A percentile compares a stretch with the other conserved stretches of the same genome.
phyloP scores from a whole-genome alignment of 1,140 invertebrate genomes.

The Dinothrombium tinctorium region DNA sequence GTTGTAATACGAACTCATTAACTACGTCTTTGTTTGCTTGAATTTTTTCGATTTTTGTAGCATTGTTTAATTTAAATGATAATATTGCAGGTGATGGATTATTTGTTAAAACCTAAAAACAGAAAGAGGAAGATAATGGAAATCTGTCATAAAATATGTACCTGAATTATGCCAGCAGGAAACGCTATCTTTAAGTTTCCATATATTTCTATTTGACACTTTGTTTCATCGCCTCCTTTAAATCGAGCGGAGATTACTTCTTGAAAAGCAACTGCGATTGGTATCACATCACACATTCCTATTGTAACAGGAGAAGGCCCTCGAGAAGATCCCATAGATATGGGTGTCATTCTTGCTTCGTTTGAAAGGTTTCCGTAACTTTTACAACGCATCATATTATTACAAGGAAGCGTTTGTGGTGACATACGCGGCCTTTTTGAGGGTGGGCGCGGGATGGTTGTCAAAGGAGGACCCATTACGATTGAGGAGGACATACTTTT shows the following conservation, averaged over 20 bases:
- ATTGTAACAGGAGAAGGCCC: constrained; percentile 85
- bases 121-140: background rate
- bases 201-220: constrained; percentile 73
- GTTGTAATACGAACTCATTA: background rate
- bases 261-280: constrained; percentile 83
- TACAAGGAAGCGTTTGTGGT: constrained; percentile 28
- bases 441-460: constrained; percentile 2
- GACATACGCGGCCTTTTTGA: constrained; percentile 27
- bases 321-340: constrained; percentile 50
- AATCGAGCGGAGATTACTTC: constrained; percentile 90
- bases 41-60: constrained; percentile 53
- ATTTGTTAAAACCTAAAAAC: constrained; percentile 30
- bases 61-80: constrained; percentile 63
- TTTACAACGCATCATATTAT: constrained; percentile 38
- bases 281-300: constrained; percentile 80
- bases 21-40: constrained; percentile 62
- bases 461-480: constrained; percentile 1
- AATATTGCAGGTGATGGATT: constrained; percentile 69
- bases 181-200: constrained; percentile 95
- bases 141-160: constrained; percentile 1
- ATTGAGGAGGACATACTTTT: constrained; percentile 7
- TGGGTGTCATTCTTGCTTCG: constrained; percentile 40
- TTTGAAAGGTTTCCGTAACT: constrained; percentile 38
- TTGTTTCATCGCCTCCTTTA: constrained; percentile 39
- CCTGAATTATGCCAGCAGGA: constrained; percentile 72